Conservation (phyloP, 2,888 invertebrate species). For the Microctonus brassicae region DNA sequence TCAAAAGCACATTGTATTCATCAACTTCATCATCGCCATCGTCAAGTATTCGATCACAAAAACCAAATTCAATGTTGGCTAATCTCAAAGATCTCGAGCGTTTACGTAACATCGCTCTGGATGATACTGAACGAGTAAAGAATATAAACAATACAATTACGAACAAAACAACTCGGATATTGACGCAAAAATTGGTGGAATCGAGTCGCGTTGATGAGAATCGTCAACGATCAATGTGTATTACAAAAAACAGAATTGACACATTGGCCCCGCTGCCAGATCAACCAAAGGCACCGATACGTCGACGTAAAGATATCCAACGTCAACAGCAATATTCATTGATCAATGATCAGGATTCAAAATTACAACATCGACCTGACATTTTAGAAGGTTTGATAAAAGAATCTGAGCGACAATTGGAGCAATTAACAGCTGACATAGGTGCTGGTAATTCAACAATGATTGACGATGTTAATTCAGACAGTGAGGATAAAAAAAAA, state of each 20-base stretch:
- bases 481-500: slow-evolving; percentile 61
- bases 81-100: slow-evolving; percentile 60
- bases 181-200: slow-evolving; percentile 57
- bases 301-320: slow-evolving; percentile 37
- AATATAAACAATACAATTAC: neutral
- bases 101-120: slow-evolving; percentile 41
- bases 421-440: slow-evolving; percentile 53
- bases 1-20: neutral
- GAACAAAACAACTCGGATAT: slow-evolving; percentile 37
- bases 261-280: neutral
- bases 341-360: slow-evolving; percentile 12
- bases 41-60: neutral
- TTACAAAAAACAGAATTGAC: neutral
- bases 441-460: slow-evolving; percentile 52
- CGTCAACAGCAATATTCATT: slow-evolving; percentile 2
- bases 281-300: slow-evolving; percentile 37
- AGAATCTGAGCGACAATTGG: slow-evolving; percentile 59
- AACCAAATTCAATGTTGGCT: slow-evolving; percentile 58
- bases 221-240: slow-evolving; percentile 5
- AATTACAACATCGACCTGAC: slow-evolving; percentile 52
- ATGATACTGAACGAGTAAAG: neutral
- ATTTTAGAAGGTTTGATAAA: slow-evolving; percentile 61
- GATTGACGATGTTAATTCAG: slow-evolving; percentile 61
- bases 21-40: neutral
- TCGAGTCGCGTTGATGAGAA: slow-evolving; percentile 42